Base-by-base conservation (phyloP, 2,113 vertebrate species). In the Ammodytes marinus region DNA sequence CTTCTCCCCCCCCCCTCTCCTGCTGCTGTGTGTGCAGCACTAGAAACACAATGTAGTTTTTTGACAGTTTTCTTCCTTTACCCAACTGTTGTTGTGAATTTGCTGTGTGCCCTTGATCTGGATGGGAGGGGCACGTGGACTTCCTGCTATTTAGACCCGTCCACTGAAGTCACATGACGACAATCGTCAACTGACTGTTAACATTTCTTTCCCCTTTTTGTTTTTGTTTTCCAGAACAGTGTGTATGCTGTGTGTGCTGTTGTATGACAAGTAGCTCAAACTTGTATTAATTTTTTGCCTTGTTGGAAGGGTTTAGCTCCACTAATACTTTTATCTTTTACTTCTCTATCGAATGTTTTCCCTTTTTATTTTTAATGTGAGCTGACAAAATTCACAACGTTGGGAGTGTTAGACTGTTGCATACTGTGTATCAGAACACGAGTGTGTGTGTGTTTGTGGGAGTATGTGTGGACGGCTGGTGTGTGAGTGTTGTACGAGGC, bases 261-360 rank as follows among this genome's bases (percentile, higher is more conserved):
- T 83, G 80, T 82, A 81, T 67, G 78, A 86, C 66, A 81, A 79
- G 65, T 87, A 88, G 79, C 75, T 71, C 77, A 65, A 79, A 85
- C 66, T 74, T 86, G 72, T 86, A 77, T 80, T 59, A 6, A 64
- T 77, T 76, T 82, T 89, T 75, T 82, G 75, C 66, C 72, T 79
- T 27, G 1, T 91, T 78, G 67, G 68, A 81, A 65, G 59, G 79
- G 86, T 89, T 86, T 93, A 75, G 72, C 67, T 89, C 73, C 68
- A 87, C 88, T 86, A 84, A 85, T 79, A 59, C 69, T 79, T 90
- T 88, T 50, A 65, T 83, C 61, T 87, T 88, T 87, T 80, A 91
- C 68, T 83, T 90, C 73, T 81, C 75, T 80, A 40, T 84, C 77
- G 85, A 92, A 89, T 86, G 68, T 88, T 90, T 85, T 72, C 53